Percentiles rank a stretch among this genome's conserved stretches.
Conservation (phyloP, 2,113 vertebrate species). For the Chionodraco myersi region DNA sequence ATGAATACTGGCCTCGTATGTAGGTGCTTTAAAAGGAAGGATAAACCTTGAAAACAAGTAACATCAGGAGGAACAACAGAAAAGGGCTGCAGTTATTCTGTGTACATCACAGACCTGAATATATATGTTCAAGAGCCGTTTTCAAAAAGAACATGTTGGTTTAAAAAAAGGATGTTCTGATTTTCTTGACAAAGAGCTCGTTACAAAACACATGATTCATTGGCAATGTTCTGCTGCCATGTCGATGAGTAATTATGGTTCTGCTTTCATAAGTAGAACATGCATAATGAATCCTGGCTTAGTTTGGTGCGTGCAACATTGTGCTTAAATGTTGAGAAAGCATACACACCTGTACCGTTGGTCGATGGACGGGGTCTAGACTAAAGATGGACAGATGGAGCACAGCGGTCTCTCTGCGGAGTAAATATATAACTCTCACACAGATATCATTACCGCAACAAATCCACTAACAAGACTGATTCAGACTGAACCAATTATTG, state of each 20-base stretch:
- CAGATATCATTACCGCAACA: neutral
- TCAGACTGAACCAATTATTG: slow-evolving; percentile 13
- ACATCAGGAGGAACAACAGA: slow-evolving; percentile 11
- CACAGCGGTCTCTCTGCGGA: neutral
- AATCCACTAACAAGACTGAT: slow-evolving; percentile 3
- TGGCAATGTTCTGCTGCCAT: slow-evolving; percentile 44
- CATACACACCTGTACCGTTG: slow-evolving; percentile 19
- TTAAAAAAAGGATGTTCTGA: slow-evolving; percentile 2
- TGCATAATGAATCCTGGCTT: slow-evolving; percentile 45
- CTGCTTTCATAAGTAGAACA: slow-evolving; percentile 45
- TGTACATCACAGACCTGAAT: slow-evolving; percentile 17
- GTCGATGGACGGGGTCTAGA: neutral
- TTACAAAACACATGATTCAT: slow-evolving; percentile 68
- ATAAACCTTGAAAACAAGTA: slow-evolving; percentile 12
- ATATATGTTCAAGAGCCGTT: neutral
- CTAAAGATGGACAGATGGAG: neutral
- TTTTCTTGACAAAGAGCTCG: slow-evolving; percentile 19
- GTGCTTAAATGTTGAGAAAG: slow-evolving; percentile 19
- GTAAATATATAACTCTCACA: neutral
- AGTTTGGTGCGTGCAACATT: slow-evolving; percentile 24
- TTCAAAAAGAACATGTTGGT: slow-evolving; percentile 6
- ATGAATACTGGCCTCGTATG: slow-evolving; percentile 15
- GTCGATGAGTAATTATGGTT: slow-evolving; percentile 56
- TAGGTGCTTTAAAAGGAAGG: slow-evolving; percentile 9
- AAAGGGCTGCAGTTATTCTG: neutral